Percentiles rank a stretch among this genome's conserved stretches.
Evolutionary conservation across 2,888 invertebrate species (phyloP).

Genomic region (Eudemis profundana): DNA sequence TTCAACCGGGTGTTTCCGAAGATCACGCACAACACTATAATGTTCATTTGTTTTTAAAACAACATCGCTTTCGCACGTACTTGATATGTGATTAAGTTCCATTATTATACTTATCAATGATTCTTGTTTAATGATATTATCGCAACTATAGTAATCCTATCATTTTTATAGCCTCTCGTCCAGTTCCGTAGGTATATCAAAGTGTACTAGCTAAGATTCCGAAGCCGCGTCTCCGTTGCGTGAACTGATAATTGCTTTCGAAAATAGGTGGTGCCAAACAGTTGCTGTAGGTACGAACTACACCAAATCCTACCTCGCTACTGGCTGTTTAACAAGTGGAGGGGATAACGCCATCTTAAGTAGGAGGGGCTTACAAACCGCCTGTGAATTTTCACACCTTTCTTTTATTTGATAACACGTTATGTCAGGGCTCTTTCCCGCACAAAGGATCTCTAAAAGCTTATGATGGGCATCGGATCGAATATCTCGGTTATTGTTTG

Average conservation of each 20-base stretch:
- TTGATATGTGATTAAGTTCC: constrained; percentile 75
- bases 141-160: background rate
- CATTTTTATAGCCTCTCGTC: background rate
- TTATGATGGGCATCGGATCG: constrained; percentile 78
- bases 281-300: constrained; percentile 75
- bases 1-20: constrained; percentile 48
- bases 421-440: constrained; percentile 81
- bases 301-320: constrained; percentile 70
- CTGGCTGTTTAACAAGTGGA: constrained; percentile 69
- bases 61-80: constrained; percentile 74
- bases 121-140: background rate
- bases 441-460: constrained; percentile 83
- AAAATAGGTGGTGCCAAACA: constrained; percentile 80
- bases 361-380: constrained; percentile 74
- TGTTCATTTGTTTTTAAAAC: constrained; percentile 51
- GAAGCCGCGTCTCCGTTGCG: constrained; percentile 54
- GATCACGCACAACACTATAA: constrained; percentile 52
- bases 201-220: constrained; percentile 54
- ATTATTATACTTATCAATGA: constrained; percentile 51
- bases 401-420: constrained; percentile 84
- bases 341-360: constrained; percentile 82
- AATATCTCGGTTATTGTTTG: constrained; percentile 80
- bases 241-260: constrained; percentile 79
- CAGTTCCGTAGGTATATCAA: constrained; percentile 14
- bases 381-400: constrained; percentile 85